These are phyloP conservation scores for Drosophila demipolita DNA, from an alignment of 2,888 invertebrate species.

Conservation along the genomic window DNA sequence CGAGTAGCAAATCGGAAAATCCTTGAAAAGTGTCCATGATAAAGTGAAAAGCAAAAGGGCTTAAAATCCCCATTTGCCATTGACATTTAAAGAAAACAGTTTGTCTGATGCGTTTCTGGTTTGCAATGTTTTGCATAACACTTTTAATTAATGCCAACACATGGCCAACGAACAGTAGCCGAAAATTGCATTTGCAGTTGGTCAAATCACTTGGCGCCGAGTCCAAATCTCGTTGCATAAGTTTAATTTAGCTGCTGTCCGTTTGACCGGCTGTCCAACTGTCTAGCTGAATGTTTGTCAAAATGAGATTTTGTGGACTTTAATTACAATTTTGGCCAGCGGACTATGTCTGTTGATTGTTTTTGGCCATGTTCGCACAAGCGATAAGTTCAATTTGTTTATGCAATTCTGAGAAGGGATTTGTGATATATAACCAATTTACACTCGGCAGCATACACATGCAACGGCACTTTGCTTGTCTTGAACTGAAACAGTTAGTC, in stretches of 20 bases:
- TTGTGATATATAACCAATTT: constrained; percentile 17
- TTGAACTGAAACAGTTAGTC: constrained; percentile 14
- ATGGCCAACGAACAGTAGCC: constrained; percentile 10
- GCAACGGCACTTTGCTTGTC: constrained; percentile 6
- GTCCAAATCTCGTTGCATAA: constrained; percentile 55
- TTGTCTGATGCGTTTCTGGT: constrained; percentile 42
- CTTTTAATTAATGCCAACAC: constrained; percentile 75
- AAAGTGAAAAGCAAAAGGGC: constrained; percentile 10
- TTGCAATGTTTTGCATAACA: constrained; percentile 64
- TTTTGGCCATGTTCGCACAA: constrained; percentile 28
- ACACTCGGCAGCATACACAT: constrained; percentile 2
- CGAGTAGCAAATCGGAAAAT: constrained; percentile 6
- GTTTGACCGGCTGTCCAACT: background rate
- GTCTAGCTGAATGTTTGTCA: constrained; percentile 4
- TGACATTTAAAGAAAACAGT: constrained; percentile 23
- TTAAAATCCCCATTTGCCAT: constrained; percentile 18
- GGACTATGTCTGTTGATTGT: constrained; percentile 17
- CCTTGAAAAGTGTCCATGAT: constrained; percentile 40
- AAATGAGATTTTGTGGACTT: constrained; percentile 38
- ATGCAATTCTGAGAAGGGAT: constrained; percentile 36
- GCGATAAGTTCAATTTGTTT: constrained; percentile 40
- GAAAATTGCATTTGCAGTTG: constrained; percentile 23
- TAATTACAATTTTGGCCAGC: constrained; percentile 44
- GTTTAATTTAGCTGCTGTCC: constrained; percentile 45
- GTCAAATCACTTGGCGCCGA: constrained; percentile 21